Percentiles rank a stretch among this genome's conserved stretches.
phyloP scores from a whole-genome alignment of 2,113 vertebrate genomes.

The Cephalopterus ornatus region DNA sequence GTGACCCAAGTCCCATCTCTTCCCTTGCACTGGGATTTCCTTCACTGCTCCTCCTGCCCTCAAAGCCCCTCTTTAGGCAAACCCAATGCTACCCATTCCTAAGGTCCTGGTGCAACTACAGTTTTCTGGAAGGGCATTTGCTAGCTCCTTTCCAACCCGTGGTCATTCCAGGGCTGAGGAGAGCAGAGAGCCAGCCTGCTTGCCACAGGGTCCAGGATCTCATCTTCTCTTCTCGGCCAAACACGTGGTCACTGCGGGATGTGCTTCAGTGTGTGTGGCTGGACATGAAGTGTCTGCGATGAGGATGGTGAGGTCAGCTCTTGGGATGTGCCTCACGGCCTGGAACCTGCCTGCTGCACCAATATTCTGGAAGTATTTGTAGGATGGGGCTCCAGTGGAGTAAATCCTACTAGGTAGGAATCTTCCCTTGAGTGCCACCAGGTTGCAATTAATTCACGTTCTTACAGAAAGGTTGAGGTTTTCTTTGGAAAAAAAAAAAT shows the following conservation, averaged over 20 bases:
- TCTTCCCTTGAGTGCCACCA: fast-evolving
- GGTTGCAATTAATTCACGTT: background rate
- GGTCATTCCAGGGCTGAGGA: background rate
- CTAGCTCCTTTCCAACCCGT: background rate
- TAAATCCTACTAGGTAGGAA: background rate
- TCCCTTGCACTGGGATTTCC: background rate
- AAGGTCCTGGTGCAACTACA: fast-evolving
- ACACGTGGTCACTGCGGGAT: fast-evolving
- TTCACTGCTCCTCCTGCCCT: background rate
- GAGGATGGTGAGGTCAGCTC: background rate
- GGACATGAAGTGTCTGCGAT: fast-evolving
- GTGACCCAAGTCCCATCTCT: background rate
- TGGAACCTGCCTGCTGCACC: background rate
- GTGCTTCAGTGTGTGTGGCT: fast-evolving
- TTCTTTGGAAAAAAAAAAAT: too few relatives aligned
- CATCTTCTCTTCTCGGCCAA: background rate
- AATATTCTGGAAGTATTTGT: background rate
- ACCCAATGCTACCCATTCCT: background rate
- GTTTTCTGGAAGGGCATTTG: background rate
- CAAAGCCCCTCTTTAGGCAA: background rate
- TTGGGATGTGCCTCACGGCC: background rate
- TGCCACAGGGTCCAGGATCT: fast-evolving
- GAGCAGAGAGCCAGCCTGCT: background rate
- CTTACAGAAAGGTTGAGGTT: background rate
- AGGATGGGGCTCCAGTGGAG: background rate